Conservation (phyloP, 2,797 vertebrate species). For the Serranus cabrilla region DNA sequence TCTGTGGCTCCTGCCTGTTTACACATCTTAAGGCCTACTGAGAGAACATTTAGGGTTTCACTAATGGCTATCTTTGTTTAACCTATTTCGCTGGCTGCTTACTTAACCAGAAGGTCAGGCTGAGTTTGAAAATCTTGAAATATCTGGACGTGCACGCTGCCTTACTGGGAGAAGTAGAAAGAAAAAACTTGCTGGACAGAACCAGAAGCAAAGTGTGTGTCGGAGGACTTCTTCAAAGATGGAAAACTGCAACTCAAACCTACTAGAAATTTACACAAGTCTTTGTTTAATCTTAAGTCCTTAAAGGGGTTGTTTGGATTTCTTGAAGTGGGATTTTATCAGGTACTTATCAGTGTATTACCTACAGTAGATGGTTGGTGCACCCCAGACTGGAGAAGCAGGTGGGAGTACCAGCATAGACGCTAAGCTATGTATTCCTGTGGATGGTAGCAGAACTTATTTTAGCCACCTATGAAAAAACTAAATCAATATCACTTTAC, state of each 20-base stretch:
- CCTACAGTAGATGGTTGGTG: no score
- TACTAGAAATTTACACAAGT: not conserved
- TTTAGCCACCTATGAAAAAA: no score
- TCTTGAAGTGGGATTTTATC: no score
- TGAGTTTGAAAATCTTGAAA: conserved; percentile 28
- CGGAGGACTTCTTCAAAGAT: conserved; percentile 10
- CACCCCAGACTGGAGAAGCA: no score
- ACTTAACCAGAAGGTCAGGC: conserved; percentile 41
- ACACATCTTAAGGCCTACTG: conserved; percentile 67
- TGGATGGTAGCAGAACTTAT: no score
- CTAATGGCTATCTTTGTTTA: conserved; percentile 61
- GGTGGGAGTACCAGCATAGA: no score
- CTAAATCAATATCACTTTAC: no score
- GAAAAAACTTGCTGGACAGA: conserved; percentile 6
- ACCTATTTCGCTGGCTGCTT: conserved; percentile 24
- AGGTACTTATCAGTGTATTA: no score
- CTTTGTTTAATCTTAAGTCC: not conserved
- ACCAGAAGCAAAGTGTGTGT: conserved; percentile 5
- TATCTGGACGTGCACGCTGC: not conserved
- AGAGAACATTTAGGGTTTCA: conserved; percentile 56
- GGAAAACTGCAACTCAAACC: conserved; percentile 7
- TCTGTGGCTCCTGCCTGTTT: conserved; percentile 70
- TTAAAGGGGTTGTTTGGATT: not conserved
- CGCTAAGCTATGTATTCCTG: no score
- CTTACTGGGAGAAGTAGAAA: conserved; percentile 4